Evolutionary conservation across 2,113 vertebrate genomes (phyloP), one percentile per base, ranked within the genome.

Genomic region (Toxotes jaculatrix): DNA sequence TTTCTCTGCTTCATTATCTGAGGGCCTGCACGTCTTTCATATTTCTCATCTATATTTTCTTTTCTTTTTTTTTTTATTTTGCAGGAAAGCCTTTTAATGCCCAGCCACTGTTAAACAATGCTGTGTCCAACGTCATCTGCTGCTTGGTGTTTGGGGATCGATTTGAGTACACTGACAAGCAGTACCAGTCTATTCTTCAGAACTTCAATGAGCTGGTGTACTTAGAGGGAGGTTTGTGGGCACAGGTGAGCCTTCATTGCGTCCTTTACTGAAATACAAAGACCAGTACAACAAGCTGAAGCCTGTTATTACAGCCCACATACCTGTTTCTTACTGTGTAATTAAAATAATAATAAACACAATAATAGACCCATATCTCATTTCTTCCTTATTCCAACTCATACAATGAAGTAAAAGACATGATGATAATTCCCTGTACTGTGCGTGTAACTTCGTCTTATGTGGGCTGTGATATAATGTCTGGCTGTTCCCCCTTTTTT

Each of bases 1-100:
- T 34, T 34, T 5, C 31, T 17, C 8, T 38, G 57, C 32, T 23
- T 53, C n/a, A 60, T 45, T 34, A 32, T 43, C 38, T 9, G 1
- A 32, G 6, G 23, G 5, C 32, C 5, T 13, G 57, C 2, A 8
- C 16, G 5, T 34, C 3, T 61, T 8, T 61, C 43, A 45, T 31
- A 63, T 7, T 40, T 6, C 38, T 9, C 27, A 27, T 27, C 27
- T 27, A 27, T 27, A 27, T 27, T 27, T 27, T 27, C 27, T 27
- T 27, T 27, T 27, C 1, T 6, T 64, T 27, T 69, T 49, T 0
- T 59, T 12, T 74, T 51, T 67, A 23, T 80, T 72, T 61, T 78
- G 40, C 77, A 98, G 96, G 94, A 6, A 90, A 95, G 57, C 88
- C 95, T 0, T 96, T 97, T 82, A 78, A 96, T 76, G 92, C 94